These are phyloP conservation scores for Sepioteuthis lessoniana DNA, from an alignment of 2,888 invertebrate species.

Conservation along the genomic window DNA sequence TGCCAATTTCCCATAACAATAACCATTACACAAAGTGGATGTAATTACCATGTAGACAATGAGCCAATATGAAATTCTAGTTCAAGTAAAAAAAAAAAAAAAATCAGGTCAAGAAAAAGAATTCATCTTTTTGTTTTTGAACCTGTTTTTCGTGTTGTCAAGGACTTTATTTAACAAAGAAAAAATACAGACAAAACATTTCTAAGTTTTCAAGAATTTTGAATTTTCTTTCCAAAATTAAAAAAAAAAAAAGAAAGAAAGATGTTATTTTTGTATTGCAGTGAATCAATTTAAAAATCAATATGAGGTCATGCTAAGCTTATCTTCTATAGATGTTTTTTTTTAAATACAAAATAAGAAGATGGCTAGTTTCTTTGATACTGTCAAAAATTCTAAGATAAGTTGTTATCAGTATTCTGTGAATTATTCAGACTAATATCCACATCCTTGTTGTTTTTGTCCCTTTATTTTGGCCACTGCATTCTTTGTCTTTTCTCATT, in stretches of 20 bases:
- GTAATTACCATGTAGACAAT: too few relatives aligned
- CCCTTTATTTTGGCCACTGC: too few relatives aligned
- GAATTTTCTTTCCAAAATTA: background rate
- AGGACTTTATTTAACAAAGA: background rate
- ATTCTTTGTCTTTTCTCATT: too few relatives aligned
- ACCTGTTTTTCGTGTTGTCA: background rate
- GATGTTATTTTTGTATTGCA: too few relatives aligned
- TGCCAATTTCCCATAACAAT: too few relatives aligned
- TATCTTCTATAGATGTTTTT: too few relatives aligned
- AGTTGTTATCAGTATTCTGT: background rate
- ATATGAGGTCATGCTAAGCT: too few relatives aligned
- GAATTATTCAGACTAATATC: background rate
- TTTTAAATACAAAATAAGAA: background rate
- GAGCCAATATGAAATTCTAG: too few relatives aligned
- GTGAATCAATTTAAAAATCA: too few relatives aligned
- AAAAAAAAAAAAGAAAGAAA: background rate
- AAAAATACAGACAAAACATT: background rate
- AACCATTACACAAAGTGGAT: too few relatives aligned
- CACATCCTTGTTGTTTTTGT: background rate
- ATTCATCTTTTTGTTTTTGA: background rate
- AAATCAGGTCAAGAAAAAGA: background rate
- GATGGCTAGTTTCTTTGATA: background rate
- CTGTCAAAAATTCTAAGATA: background rate
- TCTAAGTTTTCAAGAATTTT: slow-evolving; percentile 7
- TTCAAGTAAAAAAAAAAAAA: too few relatives aligned